A percentile compares a stretch with the other conserved stretches of the same genome.
These are phyloP conservation scores for Uropsilus gracilis DNA, from an alignment of 2,113 vertebrate species.

Conservation along the genomic window DNA sequence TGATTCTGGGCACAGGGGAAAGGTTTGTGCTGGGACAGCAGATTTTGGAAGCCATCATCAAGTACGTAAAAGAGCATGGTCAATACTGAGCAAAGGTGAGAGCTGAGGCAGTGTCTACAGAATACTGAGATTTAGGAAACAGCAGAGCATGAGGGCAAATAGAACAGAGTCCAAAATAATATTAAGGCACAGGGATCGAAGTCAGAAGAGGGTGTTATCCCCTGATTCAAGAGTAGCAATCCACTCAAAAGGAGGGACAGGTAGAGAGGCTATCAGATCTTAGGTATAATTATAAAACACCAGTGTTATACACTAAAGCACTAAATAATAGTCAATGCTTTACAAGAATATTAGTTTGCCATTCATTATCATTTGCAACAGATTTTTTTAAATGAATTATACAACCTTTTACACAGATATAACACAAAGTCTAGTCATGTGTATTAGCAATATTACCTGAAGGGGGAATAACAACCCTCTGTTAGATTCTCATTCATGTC, in stretches of 20 bases:
- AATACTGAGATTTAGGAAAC: background rate
- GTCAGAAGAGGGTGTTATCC: too few species aligned
- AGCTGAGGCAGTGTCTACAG: background rate
- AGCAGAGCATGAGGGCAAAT: background rate
- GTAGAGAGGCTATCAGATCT: background rate
- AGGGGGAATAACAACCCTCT: background rate
- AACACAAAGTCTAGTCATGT: background rate
- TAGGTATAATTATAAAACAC: background rate
- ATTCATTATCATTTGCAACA: background rate
- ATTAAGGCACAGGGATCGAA: background rate
- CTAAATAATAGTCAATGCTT: background rate
- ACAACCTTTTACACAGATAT: background rate
- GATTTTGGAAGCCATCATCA: background rate
- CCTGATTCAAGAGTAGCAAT: background rate
- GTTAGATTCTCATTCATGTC: background rate
- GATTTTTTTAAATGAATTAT: slow-evolving; percentile 12
- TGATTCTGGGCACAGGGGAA: background rate
- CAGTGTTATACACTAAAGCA: background rate
- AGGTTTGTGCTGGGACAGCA: background rate
- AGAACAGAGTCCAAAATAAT: background rate
- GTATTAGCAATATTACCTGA: background rate
- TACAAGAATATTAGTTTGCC: background rate
- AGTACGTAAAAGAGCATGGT: background rate
- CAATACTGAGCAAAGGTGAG: background rate
- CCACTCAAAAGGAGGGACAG: background rate